phyloP scores from a whole-genome alignment of 2,113 vertebrate species.

The Corvus cornix region DNA sequence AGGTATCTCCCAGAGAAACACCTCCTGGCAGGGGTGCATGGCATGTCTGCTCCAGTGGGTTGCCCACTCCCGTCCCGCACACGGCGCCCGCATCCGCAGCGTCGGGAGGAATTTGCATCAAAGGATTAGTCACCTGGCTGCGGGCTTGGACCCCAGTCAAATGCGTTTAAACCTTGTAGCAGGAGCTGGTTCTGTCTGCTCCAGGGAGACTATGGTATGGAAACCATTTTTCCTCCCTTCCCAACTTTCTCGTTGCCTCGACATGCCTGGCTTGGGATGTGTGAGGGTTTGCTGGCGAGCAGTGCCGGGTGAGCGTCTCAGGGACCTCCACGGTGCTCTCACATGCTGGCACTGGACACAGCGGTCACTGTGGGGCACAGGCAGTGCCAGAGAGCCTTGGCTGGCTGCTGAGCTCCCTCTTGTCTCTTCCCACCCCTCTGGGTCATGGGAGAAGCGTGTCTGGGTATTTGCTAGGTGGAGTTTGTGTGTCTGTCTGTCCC shows the following conservation, averaged over 20 bases:
- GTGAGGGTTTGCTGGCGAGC: neutral
- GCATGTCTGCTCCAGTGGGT: neutral
- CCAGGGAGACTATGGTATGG: neutral
- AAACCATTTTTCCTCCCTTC: conserved; percentile 33
- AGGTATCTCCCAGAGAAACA: neutral
- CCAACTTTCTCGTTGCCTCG: neutral
- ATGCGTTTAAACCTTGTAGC: conserved; percentile 1
- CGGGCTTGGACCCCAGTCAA: conserved; percentile 53
- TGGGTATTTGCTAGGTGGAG: neutral
- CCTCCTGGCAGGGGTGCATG: accelerated
- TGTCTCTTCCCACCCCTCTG: accelerated
- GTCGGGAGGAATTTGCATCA: neutral
- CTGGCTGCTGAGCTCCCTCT: neutral
- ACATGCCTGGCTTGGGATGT: neutral
- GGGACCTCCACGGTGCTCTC: accelerated
- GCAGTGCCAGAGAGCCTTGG: neutral
- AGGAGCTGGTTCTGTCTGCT: conserved; percentile 52
- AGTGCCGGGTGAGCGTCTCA: accelerated
- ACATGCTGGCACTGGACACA: accelerated
- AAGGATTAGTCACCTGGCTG: conserved; percentile 63
- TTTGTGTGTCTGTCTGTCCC: neutral
- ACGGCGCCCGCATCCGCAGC: neutral
- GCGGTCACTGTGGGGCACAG: accelerated
- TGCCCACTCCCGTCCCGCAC: neutral
- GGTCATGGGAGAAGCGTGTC: neutral